Evolutionary conservation across 2,797 vertebrate genomes (phyloP), one percentile per base, ranked within the genome.

Genomic region (Passerculus sandwichensis): DNA sequence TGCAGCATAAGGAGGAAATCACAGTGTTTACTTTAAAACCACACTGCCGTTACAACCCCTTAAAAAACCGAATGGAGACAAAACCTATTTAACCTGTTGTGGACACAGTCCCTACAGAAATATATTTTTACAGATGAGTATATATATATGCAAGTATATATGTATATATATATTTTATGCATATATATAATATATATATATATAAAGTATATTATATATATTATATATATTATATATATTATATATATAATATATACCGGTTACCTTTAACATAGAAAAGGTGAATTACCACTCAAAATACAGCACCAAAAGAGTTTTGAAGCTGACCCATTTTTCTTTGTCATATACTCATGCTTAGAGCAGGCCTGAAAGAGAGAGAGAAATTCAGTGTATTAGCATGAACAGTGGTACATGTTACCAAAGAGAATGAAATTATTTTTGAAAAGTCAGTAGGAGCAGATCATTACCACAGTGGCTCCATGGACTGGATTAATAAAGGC

Each of bases 121-220:
- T 4, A 26, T 3, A 1, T 1, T 62, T 75, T 56, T 14, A 40
- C 17, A 4, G 19, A 11, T 10, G 1, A 53, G 2, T 25, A 5
- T 16, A 34, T 40, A 4, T 30, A 8, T 15, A 42, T 16, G 8
- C 6, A 32, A 40, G 5, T 23, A 42, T 38, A 38, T 38, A 38
- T 38, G 11, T 38, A 38, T 38, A 38, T 38, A 38, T 38, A 38
- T 38, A 12, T 38, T 38, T 11, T 38, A 38, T 38, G 11, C 12
- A 38, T 38, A 38, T 38, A 38, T 38, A 38, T 38, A 38, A 38
- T 38, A 38, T 38, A 38, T 38, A 38, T 38, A 38, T 38, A 38
- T 38, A 38, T 38, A 38, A 34, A 34, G 8, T 34, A 34, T 34
- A 34, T 34, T 38, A 38, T 38, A 11, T 38, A 38, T 38, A 38